phyloP scores from a whole-genome alignment of 2,888 invertebrate species.

The Drosophila anomalata region DNA sequence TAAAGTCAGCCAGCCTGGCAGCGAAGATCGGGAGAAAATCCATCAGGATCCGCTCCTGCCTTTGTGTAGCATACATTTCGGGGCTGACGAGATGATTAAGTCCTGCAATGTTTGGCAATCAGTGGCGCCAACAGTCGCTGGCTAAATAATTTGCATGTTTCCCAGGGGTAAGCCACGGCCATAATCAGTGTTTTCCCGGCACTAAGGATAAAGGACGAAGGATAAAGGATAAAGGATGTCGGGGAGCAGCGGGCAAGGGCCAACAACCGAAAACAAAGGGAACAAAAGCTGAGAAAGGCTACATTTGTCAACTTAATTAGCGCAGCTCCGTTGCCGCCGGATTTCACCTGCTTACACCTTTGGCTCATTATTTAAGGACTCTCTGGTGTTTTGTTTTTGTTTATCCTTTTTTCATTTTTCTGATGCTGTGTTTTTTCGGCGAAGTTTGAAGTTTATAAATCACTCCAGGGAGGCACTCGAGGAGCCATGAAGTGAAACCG shows the following conservation, averaged over 20 bases:
- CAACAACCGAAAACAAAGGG: neutral
- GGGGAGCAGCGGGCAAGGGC: neutral
- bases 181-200: slow-evolving; percentile 35
- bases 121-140: slow-evolving; percentile 13
- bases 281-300: slow-evolving; percentile 24
- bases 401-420: slow-evolving; percentile 39
- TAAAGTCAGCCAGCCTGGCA: neutral
- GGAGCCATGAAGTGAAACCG: slow-evolving; percentile 6
- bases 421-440: neutral
- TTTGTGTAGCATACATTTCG: slow-evolving; percentile 17
- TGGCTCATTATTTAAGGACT: slow-evolving; percentile 66
- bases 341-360: slow-evolving; percentile 68
- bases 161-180: slow-evolving; percentile 20
- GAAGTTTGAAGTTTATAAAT: slow-evolving; percentile 46
- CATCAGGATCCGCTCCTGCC: neutral
- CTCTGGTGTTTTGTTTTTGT: slow-evolving; percentile 20
- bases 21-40: neutral
- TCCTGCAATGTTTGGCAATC: slow-evolving; percentile 24
- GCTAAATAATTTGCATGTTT: slow-evolving; percentile 38
- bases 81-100: slow-evolving; percentile 25
- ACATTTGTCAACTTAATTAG: slow-evolving; percentile 74
- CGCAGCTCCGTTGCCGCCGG: slow-evolving; percentile 35
- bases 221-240: neutral
- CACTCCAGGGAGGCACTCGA: slow-evolving; percentile 42
- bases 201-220: neutral